Evolutionary conservation across 1,140 invertebrate genomes (phyloP), one percentile per base, ranked within the genome.

Genomic region (Heliconius hewitsoni): DNA sequence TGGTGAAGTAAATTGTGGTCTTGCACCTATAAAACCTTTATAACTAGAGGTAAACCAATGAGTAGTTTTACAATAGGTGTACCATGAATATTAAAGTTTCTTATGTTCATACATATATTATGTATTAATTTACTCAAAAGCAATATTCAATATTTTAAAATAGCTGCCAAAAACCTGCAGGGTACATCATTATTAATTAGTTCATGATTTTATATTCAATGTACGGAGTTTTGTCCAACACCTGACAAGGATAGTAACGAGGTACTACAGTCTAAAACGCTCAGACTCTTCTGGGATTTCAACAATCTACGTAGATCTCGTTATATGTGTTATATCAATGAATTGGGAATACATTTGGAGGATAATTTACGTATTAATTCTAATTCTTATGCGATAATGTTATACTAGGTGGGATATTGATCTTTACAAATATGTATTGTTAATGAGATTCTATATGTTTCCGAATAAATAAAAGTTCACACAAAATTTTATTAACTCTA

Each of bases 401-500:
- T 92, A 90, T 75, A 85, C 90, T 93, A 94, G 92, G 92, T 94
- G 92, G 92, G 92, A 92, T 88, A 88, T 87, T 90, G 84, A 88
- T 87, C 57, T 86, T 85, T 83, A 84, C 74, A 86, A 76, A 85
- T 89, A 52, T 52, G 18, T 52, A 89, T 83, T 42, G 81, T 86
- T 79, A 84, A 76, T 79, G 79, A 76, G 79, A 80, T 80, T 80
- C 74, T 23, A 72, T 73, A 70, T 71, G 74, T 46, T 50, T 60
- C 55, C 66, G 34, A 76, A 71, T 76, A 76, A 70, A 66, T 66
- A 66, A 66, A 66, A 60, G 74, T 77, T 70, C 71, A 80, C 74
- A 80, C 73, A 76, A 76, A 37, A 73, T 72, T 76, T 79, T 76
- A 74, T 76, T 75, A 72, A 57, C 39, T 71, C 70, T 74, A 78